Base-by-base conservation (phyloP, 2,113 vertebrate genomes). In the Siniperca chuatsi region DNA sequence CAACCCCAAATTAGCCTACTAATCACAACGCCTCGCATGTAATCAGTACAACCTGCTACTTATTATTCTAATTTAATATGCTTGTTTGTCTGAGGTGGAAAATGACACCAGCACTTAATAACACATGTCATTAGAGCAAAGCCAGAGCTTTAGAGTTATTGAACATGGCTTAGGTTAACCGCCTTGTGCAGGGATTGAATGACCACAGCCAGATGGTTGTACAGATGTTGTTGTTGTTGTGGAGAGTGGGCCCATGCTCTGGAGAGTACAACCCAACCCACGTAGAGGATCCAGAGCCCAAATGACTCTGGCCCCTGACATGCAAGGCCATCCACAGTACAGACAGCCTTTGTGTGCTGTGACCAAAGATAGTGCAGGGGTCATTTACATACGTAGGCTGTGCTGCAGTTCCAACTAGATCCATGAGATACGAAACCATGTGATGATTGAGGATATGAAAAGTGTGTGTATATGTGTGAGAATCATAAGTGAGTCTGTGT, bases 1-100 rank as follows among this genome's bases (percentile, higher is more conserved):
- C 79, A 79, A 71, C 66, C 84, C 78, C 37, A 67, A 86, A 81
- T 93, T 86, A 90, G 89, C 57, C 64, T 15, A 1, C 62, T 88
- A 83, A 91, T 86, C 87, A 75, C 85, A 52, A 48, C 70, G 71
- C 25, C 18, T 60, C 23, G 37, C 48, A 73, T 75, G 60, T 46
- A 65, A 88, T 78, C 61, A 44, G 52, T 50, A 64, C 29, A 61
- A 84, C 90, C 42, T 35, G 52, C 67, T 37, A 23, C 50, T 82
- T 84, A 76, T 10, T 3, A 82, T 57, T 88, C 77, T 60, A 58
- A 82, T 75, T 87, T 50, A 84, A 60, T 78, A 76, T 68, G 48
- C 80, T 29, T 52, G 78, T 85, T 85, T 88, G 37, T 82, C 78
- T 74, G 42, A 73, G 62, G 57, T 78, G n/a, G n/a, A 76, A 65